Base-by-base conservation (phyloP, 2,797 vertebrate species). In the Diglossa cyanea region DNA sequence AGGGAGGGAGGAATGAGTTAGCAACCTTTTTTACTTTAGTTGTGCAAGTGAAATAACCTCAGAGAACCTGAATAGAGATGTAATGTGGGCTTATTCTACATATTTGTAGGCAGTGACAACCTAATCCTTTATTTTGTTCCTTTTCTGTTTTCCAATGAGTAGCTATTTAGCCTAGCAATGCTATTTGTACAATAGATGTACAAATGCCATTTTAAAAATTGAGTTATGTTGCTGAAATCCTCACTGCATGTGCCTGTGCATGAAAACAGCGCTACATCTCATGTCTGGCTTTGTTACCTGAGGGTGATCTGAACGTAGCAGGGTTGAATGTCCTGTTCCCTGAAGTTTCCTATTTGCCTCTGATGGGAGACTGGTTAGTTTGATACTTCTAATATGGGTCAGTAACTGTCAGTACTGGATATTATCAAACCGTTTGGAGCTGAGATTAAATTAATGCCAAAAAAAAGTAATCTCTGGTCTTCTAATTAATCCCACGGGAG, bases 401-500 rank as follows among this genome's bases (percentile, higher is more conserved):
- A 92, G 37, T 88, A 60, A 17, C 61, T 88, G 33, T 91, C 84
- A 86, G 63, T 72, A 25, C n/a, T 83, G 68, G 86, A 79, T 94
- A 67, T 89, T 85, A 84, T 72, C 82, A 89, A 95, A 60, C 25
- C 62, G 6, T 93, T 96, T 94, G 85, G 57, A 94, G 57, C 51
- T 17, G 75, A 73, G 76, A 84, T 85, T 73, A 84, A 90, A 77
- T 95, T 79, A 66, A 86, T 80, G 87, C 66, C 25, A 50, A 79
- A 88, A 89, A 89, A 92, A 92, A 53, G 45, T 76, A 57, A 58
- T 88, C 72, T 88, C 74, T 63, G 68, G 62, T 89, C 74, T 71
- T 75, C 91, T 97, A 94, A 96, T 97, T 97, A 96, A 95, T 94
- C 93, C 85, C 94, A 58, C 13, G 73, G 88, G 85, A 96, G 86